Evolutionary conservation across 92 coral and sea anemone genomes (phyloP).

Genomic region (Porites rus): DNA sequence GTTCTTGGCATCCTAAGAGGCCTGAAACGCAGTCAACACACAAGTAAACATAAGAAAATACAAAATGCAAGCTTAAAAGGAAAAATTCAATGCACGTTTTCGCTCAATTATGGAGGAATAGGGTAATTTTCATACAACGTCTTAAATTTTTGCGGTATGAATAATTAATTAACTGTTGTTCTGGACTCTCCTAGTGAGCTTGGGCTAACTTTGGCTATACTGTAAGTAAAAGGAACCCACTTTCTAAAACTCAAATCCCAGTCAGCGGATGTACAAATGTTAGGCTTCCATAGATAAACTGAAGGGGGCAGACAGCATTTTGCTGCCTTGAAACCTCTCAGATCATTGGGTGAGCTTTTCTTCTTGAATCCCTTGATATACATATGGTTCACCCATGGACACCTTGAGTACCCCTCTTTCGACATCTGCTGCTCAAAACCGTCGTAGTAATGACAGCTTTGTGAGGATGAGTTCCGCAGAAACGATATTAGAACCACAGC

Average conservation of each 20-base stretch:
- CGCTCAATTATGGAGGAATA: too few species aligned
- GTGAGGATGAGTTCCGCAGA: neutral
- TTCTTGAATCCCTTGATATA: constrained; percentile 13
- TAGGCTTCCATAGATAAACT: constrained; percentile 2
- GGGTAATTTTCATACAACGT: too few species aligned
- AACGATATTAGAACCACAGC: neutral
- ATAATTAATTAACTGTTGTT: too few species aligned
- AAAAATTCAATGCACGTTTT: too few species aligned
- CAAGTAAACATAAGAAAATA: too few species aligned
- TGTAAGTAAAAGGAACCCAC: neutral
- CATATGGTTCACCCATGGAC: neutral
- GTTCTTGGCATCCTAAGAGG: too few species aligned
- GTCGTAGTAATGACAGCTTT: neutral
- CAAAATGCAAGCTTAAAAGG: too few species aligned
- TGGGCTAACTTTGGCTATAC: too few species aligned
- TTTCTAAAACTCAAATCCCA: constrained; percentile 35
- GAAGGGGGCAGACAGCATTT: constrained; percentile 17
- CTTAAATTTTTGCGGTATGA: too few species aligned
- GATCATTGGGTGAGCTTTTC: neutral
- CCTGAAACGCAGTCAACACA: too few species aligned
- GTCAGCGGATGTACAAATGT: constrained; percentile 29
- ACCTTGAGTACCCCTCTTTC: constrained; percentile 27
- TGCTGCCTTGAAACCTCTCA: constrained; percentile 15
- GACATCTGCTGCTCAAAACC: neutral
- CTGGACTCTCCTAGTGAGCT: too few species aligned